Percentiles rank a stretch among this genome's conserved stretches.
Conservation (phyloP, 2,888 invertebrate species). For the Rhagophthalmus giganteus region DNA sequence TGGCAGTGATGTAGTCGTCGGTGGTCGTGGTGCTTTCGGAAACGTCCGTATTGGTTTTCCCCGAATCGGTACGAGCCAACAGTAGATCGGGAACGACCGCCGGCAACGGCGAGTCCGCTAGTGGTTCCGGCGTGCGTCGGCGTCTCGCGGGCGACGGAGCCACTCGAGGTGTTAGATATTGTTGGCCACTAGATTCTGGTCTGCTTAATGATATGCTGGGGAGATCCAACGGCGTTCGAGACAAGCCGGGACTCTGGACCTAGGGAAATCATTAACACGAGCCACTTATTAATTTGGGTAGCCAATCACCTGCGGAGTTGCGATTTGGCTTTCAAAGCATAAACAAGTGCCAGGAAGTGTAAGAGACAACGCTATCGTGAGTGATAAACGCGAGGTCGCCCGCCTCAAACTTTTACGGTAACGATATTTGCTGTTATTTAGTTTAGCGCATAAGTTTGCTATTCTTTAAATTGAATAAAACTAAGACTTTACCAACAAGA, state of each 20-base stretch:
- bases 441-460: too few relatives aligned
- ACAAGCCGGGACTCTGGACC: conserved; percentile 1
- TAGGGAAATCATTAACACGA: too few relatives aligned
- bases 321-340: too few relatives aligned
- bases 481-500: too few relatives aligned
- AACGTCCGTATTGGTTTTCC: conserved; percentile 74
- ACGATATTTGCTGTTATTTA: too few relatives aligned
- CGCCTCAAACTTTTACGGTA: too few relatives aligned
- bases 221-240: conserved; percentile 29
- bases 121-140: conserved; percentile 33
- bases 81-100: conserved; percentile 54
- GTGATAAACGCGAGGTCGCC: too few relatives aligned
- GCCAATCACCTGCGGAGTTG: too few relatives aligned
- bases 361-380: too few relatives aligned
- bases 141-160: conserved; percentile 37
- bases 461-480: too few relatives aligned
- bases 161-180: conserved; percentile 38
- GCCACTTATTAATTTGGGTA: too few relatives aligned
- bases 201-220: conserved; percentile 37
- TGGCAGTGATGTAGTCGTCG: conserved; percentile 88
- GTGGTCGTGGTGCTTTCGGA: conserved; percentile 87
- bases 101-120: conserved; percentile 50
- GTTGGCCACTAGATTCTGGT: conserved; percentile 35
- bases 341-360: too few relatives aligned
- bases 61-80: conserved; percentile 72